These are phyloP conservation scores for Bhutanitis thaidina DNA, from an alignment of 2,888 invertebrate species.

Conservation along the genomic window DNA sequence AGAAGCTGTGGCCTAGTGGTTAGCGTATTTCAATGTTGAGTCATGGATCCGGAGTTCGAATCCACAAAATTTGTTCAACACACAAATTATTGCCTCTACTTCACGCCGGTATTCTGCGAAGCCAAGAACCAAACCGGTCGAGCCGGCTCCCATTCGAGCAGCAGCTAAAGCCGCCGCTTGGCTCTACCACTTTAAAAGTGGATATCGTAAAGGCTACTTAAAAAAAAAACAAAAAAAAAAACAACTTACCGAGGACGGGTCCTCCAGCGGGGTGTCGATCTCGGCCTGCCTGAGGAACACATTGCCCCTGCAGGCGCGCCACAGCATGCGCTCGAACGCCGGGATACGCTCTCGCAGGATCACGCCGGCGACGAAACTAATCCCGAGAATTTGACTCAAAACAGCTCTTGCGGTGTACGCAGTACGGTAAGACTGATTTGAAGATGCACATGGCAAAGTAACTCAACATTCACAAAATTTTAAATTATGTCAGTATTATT, in stretches of 20 bases:
- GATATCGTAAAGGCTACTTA: too few species aligned
- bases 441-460: not conserved
- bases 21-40: too few species aligned
- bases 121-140: too few species aligned
- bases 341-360: conserved; percentile 92
- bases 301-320: conserved; percentile 95
- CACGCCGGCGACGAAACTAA: conserved; percentile 95
- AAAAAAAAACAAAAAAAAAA: not conserved
- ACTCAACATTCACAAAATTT: not conserved
- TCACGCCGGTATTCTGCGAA: too few species aligned
- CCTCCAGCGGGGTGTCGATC: conserved; percentile 90
- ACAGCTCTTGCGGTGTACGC: not conserved
- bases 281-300: conserved; percentile 93
- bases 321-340: conserved; percentile 94
- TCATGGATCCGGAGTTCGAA: too few species aligned
- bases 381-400: not conserved
- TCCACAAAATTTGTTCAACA: too few species aligned
- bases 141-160: too few species aligned
- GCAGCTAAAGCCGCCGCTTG: too few species aligned
- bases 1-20: too few species aligned
- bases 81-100: too few species aligned
- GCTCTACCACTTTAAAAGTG: too few species aligned
- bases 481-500: too few species aligned
- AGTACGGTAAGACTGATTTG: not conserved
- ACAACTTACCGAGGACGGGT: conserved; percentile 87